Percentiles rank a stretch among this genome's conserved stretches.
Conservation (phyloP, 1,140 invertebrate species). For the Heliothis subflexa region DNA sequence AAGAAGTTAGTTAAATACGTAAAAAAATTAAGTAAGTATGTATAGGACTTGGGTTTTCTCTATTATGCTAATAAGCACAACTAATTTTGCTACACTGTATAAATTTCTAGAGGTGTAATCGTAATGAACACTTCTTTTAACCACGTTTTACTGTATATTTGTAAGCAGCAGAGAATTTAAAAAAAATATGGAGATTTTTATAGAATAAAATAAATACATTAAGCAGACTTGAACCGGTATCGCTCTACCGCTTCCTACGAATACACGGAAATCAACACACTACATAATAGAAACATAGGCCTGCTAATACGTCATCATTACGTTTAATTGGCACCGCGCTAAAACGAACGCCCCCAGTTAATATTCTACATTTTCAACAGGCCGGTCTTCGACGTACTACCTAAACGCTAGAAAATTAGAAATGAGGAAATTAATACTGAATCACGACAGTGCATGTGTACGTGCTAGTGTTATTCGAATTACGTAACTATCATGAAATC, state of each 20-base stretch:
- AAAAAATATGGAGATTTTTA: no score
- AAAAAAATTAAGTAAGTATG: neutral
- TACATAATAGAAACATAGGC: conserved; percentile 5
- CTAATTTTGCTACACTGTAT: no score
- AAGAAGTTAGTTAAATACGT: no score
- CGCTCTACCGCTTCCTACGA: neutral
- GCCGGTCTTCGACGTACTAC: conserved; percentile 19
- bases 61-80: neutral
- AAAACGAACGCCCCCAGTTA: conserved; percentile 32
- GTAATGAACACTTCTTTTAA: no score
- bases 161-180: no score
- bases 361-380: conserved; percentile 31
- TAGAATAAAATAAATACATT: no score
- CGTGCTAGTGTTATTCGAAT: conserved; percentile 27
- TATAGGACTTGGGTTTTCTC: neutral
- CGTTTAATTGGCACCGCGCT: conserved; percentile 39
- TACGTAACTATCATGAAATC: conserved; percentile 31
- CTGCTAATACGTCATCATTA: conserved; percentile 39
- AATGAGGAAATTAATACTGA: conserved; percentile 29
- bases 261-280: conserved; percentile 3
- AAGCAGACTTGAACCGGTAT: neutral
- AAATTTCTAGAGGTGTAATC: no score
- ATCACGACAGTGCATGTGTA: conserved; percentile 24
- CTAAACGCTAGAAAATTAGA: conserved; percentile 33
- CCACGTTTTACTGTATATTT: no score